phyloP scores from a whole-genome alignment of 2,888 invertebrate genomes.

The Aromia moschata region DNA sequence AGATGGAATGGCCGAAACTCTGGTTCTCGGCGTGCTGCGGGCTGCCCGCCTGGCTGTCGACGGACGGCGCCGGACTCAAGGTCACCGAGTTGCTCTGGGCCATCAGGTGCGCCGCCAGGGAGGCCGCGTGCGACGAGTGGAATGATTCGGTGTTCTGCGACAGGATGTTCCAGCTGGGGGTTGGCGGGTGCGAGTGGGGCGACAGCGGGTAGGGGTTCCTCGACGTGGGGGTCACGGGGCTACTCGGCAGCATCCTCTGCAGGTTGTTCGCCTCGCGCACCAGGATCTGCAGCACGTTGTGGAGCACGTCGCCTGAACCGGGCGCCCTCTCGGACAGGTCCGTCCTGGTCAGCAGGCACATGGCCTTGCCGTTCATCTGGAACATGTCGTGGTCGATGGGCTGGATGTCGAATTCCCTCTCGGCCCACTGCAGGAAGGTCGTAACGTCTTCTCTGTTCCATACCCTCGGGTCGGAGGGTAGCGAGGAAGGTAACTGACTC shows the following conservation, averaged over 20 bases:
- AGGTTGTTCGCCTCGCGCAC: constrained; percentile 82
- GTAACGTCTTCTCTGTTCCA: constrained; percentile 92
- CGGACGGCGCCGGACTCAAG: constrained; percentile 88
- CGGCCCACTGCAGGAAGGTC: constrained; percentile 89
- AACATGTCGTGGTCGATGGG: constrained; percentile 93
- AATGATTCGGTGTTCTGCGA: constrained; percentile 58
- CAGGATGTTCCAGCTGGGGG: constrained; percentile 75
- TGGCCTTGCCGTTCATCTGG: constrained; percentile 97
- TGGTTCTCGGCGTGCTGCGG: constrained; percentile 77
- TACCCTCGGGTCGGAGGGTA: constrained; percentile 87
- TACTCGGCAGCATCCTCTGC: constrained; percentile 81
- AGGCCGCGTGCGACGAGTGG: constrained; percentile 66
- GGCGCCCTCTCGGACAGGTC: constrained; percentile 93
- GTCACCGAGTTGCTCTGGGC: constrained; percentile 85
- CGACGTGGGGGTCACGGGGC: constrained; percentile 84
- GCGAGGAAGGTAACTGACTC: constrained; percentile 82
- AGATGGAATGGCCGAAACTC: constrained; percentile 61
- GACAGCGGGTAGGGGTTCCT: constrained; percentile 78
- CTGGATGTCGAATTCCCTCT: constrained; percentile 90
- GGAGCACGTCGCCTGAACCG: constrained; percentile 91
- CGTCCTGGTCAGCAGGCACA: constrained; percentile 87
- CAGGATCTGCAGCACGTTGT: constrained; percentile 90
- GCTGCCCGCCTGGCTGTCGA: constrained; percentile 87
- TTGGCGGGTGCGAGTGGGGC: constrained; percentile 83
- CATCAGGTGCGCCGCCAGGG: constrained; percentile 77